Base-by-base conservation (phyloP, 2,113 vertebrate genomes). In the Illadopsis cleaveri region DNA sequence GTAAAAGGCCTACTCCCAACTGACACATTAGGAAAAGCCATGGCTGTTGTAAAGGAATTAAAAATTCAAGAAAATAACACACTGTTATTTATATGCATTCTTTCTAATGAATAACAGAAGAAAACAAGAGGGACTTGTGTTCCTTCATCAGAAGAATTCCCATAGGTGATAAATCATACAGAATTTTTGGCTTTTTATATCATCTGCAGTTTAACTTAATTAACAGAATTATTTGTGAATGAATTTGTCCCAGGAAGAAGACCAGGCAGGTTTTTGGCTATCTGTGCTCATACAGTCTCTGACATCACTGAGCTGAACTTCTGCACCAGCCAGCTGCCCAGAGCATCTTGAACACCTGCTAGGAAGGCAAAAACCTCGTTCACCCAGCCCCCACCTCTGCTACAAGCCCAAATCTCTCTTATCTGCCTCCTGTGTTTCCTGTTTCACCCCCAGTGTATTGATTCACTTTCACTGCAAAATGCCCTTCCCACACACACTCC, bases 141-240 rank as follows among this genome's bases (percentile, higher is more conserved):
- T 79, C 11, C 24, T 78, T 78, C 31, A 58, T 84, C 53, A 70
- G 50, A 89, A 77, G 12, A 72, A 83, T 45, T 90, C 88, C 47
- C 58, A 66, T 38, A 75, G 56, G 72, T 91, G 24, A 93, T 89
- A 91, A 94, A 92, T 92, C 69, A 86, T 71, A 75, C 44, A 71
- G 30, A 80, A 27, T 83, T 90, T 90, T 56, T 80, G 44, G 19
- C 61, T 89, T 93, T 92, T 90, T 83, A 11, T 77, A 48, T 92
- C 1, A 0, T 72, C 77, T 82, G 33, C 35, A 33, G 14, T 78
- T 92, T 51, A 84, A 37, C n/a, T 81, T 75, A 71, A 77, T 82
- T 66, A 86, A 38, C 24, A 61, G 38, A 62, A 11, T 66, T 77
- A 61, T 51, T 83, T 78, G 65, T 66, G 40, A 93, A 81, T 90